A percentile compares a stretch with the other conserved stretches of the same genome.
These are phyloP conservation scores for Agonopterix subpropinquella DNA, from an alignment of 2,888 invertebrate species.

Conservation along the genomic window DNA sequence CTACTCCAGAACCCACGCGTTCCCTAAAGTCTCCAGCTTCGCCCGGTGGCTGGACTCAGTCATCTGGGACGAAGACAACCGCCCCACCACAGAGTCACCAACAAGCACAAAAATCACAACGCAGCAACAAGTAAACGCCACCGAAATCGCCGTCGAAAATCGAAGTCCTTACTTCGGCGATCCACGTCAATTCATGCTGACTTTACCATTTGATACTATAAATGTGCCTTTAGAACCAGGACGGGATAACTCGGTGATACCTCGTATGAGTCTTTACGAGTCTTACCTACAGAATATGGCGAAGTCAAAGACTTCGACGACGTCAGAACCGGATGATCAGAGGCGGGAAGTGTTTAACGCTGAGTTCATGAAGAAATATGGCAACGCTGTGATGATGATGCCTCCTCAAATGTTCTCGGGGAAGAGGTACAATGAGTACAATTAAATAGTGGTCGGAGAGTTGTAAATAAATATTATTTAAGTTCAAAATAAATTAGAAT, in stretches of 20 bases:
- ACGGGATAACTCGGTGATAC: slow-evolving; percentile 56
- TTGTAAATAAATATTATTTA: not conserved
- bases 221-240: slow-evolving; percentile 60
- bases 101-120: slow-evolving; percentile 14
- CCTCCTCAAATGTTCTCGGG: slow-evolving; percentile 20
- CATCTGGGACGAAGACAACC: slow-evolving; percentile 60
- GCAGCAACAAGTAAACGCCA: slow-evolving; percentile 17
- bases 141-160: slow-evolving; percentile 19
- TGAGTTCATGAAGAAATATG: slow-evolving; percentile 34
- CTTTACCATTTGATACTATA: slow-evolving; percentile 56
- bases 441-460: not conserved
- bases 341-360: slow-evolving; percentile 18
- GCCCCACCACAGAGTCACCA: slow-evolving; percentile 29
- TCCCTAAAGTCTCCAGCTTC: slow-evolving; percentile 54
- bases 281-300: slow-evolving; percentile 54
- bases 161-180: slow-evolving; percentile 26
- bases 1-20: slow-evolving; percentile 58
- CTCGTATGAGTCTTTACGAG: slow-evolving; percentile 62
- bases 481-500: not conserved
- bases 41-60: slow-evolving; percentile 51
- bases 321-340: slow-evolving; percentile 23
- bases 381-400: slow-evolving; percentile 31
- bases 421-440: slow-evolving; percentile 24
- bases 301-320: slow-evolving; percentile 38
- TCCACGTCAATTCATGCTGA: slow-evolving; percentile 45